Evolutionary conservation across 2,113 vertebrate species (phyloP), one percentile per base, ranked within the genome.

Genomic region (Sebastes schlegelii): DNA sequence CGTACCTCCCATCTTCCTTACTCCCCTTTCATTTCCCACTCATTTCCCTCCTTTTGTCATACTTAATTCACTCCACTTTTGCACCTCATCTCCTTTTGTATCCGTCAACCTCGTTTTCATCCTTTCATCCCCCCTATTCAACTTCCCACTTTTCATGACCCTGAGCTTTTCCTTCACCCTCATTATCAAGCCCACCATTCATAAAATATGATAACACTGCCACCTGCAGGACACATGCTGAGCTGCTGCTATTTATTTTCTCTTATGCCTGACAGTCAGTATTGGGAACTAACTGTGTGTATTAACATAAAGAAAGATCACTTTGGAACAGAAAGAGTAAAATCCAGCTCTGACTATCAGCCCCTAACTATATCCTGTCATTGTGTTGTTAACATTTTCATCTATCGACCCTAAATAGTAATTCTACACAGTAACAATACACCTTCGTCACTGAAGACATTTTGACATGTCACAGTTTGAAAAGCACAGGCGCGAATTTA

Each of bases 211-310:
- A 0, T 16, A 13, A 82, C 52, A 66, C 79, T 79, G 85, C 79
- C 93, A 64, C 52, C 90, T 92, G 21, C 62, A 70, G 91, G 86
- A 57, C 2, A 60, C 10, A 4, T 11, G 0, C 2, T 16, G 42
- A 71, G 68, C 34, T 82, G 69, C 70, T 42, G 42, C 40, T 5
- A 10, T 57, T 49, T 13, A 64, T 58, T 43, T 71, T 43, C 42
- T 23, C 26, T 4, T 16, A 7, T 8, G 8, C 5, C 9, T 19
- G 16, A 48, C 9, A 23, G 8, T 55, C 63, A 42, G 5, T 68
- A 34, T 5, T 34, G 9, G 21, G 19, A 23, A 23, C 43, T 74
- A 1, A 46, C 8, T 16, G 19, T 43, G 10, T 10, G 23, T 21
- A 49, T 14, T n/a, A 43, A 69, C 49, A 16, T 51, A 69, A 51